Evolutionary conservation across 2,888 invertebrate species (phyloP).

Genomic region (Pseudococcus jackbeardsleyi): DNA sequence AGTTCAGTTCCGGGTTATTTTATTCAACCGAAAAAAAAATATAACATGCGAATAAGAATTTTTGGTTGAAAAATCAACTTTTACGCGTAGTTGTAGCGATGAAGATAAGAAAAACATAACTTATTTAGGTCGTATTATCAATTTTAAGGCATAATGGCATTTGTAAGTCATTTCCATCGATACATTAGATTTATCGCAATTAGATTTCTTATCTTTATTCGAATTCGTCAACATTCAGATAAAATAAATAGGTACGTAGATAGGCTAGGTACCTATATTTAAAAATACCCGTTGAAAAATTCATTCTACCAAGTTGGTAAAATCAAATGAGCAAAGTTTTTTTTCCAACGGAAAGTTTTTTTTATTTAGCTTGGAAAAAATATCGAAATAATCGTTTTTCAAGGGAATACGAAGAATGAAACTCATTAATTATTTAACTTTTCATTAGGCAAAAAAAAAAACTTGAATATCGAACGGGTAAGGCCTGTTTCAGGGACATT

Average conservation of each 20-base stretch:
- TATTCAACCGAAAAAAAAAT: neutral
- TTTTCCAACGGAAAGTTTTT: conserved; percentile 64
- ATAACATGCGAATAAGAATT: neutral
- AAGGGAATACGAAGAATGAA: conserved; percentile 59
- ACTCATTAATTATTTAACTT: conserved; percentile 64
- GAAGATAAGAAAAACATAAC: neutral
- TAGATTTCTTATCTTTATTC: neutral
- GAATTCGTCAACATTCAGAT: neutral
- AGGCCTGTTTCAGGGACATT: conserved; percentile 63
- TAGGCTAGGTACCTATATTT: neutral
- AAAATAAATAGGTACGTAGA: neutral
- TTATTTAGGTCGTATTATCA: neutral
- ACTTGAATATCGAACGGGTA: conserved; percentile 60
- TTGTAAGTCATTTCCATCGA: no score
- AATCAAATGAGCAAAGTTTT: conserved; percentile 64
- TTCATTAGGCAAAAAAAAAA: conserved; percentile 61
- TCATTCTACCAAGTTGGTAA: neutral
- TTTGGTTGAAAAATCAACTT: neutral
- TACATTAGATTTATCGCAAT: neutral
- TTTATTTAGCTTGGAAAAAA: conserved; percentile 52
- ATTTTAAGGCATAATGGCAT: neutral
- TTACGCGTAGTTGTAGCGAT: neutral
- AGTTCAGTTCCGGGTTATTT: conserved; percentile 50
- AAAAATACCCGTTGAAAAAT: conserved; percentile 32
- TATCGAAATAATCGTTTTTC: conserved; percentile 62